These are phyloP conservation scores for Creontiades dilutus DNA, from an alignment of 2,888 invertebrate genomes.

Conservation along the genomic window DNA sequence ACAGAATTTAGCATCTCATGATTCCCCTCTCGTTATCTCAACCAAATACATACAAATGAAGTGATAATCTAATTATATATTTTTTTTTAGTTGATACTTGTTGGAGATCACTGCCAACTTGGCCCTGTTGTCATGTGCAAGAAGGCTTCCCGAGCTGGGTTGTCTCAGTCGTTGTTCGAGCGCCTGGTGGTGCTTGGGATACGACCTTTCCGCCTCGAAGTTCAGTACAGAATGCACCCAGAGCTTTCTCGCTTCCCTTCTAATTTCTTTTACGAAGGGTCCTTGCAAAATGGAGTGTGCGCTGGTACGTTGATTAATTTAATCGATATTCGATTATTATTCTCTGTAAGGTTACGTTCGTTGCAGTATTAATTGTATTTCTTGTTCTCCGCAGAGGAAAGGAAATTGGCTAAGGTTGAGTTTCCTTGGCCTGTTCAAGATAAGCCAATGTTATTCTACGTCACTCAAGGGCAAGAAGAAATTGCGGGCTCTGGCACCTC, in stretches of 20 bases:
- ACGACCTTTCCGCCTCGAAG: constrained; percentile 96
- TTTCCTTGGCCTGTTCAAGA: constrained; percentile 99
- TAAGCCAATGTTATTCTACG: constrained; percentile 99
- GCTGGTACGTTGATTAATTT: constrained; percentile 79
- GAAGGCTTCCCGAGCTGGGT: constrained; percentile 97
- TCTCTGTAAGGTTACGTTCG: not conserved
- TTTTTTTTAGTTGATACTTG: constrained; percentile 86
- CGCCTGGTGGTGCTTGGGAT: constrained; percentile 97
- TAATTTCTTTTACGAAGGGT: constrained; percentile 99
- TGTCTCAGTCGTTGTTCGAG: constrained; percentile 98
- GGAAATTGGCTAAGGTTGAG: constrained; percentile 92
- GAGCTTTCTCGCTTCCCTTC: constrained; percentile 98
- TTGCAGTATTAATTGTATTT: not conserved
- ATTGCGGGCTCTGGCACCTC: constrained; percentile 99
- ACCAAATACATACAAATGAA: not conserved
- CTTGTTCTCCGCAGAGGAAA: constrained; percentile 84
- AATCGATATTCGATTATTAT: not conserved
- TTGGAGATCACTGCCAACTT: constrained; percentile 99
- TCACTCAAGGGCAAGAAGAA: constrained; percentile 98
- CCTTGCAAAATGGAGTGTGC: constrained; percentile 98
- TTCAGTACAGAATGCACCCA: constrained; percentile 99
- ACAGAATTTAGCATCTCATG: too few species aligned
- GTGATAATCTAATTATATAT: not conserved
- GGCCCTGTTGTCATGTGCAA: constrained; percentile 99
- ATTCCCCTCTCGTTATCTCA: too few species aligned